phyloP scores from a whole-genome alignment of 2,113 vertebrate genomes.

The Etheostoma spectabile region DNA sequence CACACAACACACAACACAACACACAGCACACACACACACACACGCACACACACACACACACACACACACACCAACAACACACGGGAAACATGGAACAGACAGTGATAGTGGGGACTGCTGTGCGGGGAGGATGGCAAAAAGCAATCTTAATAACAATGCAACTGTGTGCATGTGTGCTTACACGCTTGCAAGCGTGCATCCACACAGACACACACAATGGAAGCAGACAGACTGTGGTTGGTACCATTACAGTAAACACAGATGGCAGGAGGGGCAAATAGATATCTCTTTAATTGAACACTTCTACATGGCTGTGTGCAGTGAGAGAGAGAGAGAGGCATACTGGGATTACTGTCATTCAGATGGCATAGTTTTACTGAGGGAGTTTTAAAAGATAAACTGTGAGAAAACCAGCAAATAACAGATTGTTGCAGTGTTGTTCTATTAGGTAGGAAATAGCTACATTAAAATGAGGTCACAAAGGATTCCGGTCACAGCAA shows the following conservation, averaged over 20 bases:
- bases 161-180: constrained; percentile 65
- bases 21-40: no score
- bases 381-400: not conserved
- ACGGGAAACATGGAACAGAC: constrained; percentile 52
- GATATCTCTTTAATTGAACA: constrained; percentile 59
- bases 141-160: constrained; percentile 59
- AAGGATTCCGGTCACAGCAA: not conserved
- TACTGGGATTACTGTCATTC: constrained; percentile 30
- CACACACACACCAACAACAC: constrained; percentile 49
- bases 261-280: constrained; percentile 59
- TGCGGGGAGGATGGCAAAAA: constrained; percentile 54
- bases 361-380: constrained; percentile 4
- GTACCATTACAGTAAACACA: constrained; percentile 79
- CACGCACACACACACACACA: no score
- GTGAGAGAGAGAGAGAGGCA: constrained; percentile 2
- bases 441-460: not conserved
- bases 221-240: constrained; percentile 70
- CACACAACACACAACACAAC: no score
- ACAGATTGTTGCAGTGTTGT: not conserved
- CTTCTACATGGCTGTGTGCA: constrained; percentile 30
- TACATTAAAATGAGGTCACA: not conserved
- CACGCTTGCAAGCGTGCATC: constrained; percentile 40
- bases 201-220: constrained; percentile 61
- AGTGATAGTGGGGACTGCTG: constrained; percentile 55
- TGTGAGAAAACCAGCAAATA: constrained; percentile 1